Percentiles rank a stretch among this genome's conserved stretches.
Conservation (phyloP, 2,113 vertebrate species). For the Phrynosoma platyrhinos region DNA sequence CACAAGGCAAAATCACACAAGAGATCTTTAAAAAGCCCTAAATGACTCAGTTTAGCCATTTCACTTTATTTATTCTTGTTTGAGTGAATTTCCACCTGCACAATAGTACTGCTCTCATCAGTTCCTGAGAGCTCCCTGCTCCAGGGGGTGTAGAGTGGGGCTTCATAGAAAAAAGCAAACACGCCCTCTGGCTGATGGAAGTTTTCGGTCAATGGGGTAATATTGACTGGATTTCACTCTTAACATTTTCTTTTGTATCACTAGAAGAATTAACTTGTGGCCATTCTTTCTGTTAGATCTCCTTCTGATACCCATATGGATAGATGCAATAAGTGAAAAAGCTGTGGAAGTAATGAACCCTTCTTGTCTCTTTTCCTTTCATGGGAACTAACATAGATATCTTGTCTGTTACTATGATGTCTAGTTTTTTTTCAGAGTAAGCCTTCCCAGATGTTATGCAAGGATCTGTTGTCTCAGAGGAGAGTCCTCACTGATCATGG, state of each 20-base stretch:
- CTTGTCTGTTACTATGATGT: not conserved
- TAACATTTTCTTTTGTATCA: not conserved
- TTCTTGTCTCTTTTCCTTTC: too few relatives aligned
- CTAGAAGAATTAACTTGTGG: not conserved
- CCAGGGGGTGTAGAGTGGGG: not conserved
- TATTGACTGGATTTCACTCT: not conserved
- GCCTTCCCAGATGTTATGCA: conserved; percentile 11
- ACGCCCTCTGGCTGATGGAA: not conserved
- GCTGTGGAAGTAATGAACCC: not conserved
- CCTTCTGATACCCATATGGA: not conserved
- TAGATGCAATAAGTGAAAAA: not conserved
- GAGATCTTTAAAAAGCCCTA: not conserved
- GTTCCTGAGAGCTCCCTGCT: not conserved
- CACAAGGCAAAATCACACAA: not conserved
- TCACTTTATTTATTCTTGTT: not conserved
- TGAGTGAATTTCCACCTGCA: not conserved
- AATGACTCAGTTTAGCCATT: not conserved
- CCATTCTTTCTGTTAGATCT: not conserved
- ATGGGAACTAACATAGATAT: not conserved
- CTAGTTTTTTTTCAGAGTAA: not conserved
- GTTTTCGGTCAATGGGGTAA: not conserved
- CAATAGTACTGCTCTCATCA: not conserved
- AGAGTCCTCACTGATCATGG: not conserved
- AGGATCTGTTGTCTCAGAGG: not conserved
- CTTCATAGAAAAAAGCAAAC: not conserved